Conservation (phyloP, 2,888 invertebrate genomes). For the Acanthosepion esculentum region DNA sequence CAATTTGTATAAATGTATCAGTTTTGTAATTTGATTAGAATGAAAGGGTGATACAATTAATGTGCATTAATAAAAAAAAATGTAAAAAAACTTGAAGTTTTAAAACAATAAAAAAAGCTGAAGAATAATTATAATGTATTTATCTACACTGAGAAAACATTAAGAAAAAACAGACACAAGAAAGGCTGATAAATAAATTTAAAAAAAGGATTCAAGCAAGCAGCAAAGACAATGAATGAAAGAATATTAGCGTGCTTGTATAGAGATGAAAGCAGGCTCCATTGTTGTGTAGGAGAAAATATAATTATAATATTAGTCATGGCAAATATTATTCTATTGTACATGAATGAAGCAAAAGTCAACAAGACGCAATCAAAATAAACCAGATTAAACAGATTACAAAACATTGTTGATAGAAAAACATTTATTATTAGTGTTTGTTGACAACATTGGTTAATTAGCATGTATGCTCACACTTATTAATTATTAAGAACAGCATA, state of each 20-base stretch:
- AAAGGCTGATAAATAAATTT: neutral
- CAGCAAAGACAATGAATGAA: neutral
- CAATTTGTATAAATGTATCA: neutral
- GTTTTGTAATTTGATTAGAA: neutral
- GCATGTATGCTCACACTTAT: neutral
- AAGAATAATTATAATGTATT: neutral
- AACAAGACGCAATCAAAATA: neutral
- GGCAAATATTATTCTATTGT: neutral
- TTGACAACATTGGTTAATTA: neutral
- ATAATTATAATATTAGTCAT: neutral
- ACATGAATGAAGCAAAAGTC: neutral
- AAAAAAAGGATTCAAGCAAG: neutral
- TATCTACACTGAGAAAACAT: constrained; percentile 33
- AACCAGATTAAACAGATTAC: neutral
- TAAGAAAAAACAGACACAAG: neutral
- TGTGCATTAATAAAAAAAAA: neutral
- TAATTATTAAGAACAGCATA: neutral
- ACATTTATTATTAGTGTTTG: neutral
- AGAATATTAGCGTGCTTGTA: neutral
- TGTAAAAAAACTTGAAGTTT: neutral
- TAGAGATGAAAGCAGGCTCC: neutral
- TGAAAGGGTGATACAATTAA: constrained; percentile 15
- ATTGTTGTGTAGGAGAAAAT: neutral
- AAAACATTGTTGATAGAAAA: neutral
- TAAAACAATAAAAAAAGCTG: neutral